A percentile compares a stretch with the other conserved stretches of the same genome.
phyloP scores from a whole-genome alignment of 2,888 invertebrate genomes.

The Lasioglossum villosulum region DNA sequence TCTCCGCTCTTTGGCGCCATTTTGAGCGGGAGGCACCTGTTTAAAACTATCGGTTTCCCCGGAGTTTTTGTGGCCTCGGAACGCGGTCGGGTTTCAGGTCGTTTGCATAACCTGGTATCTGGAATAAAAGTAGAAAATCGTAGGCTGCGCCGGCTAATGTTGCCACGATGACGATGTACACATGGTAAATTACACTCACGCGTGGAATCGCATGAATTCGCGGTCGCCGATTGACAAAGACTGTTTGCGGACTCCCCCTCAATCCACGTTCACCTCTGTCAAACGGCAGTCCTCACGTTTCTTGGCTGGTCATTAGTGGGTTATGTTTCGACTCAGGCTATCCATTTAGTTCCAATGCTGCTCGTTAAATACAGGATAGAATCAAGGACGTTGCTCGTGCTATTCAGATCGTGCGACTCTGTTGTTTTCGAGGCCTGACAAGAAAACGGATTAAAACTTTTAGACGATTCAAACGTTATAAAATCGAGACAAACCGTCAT shows the following conservation, averaged over 20 bases:
- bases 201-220: conserved; percentile 17
- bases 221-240: conserved; percentile 54
- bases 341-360: conserved; percentile 56
- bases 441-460: background rate
- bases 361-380: conserved; percentile 47
- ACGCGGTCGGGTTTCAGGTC: conserved; percentile 1
- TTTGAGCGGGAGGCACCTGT: conserved; percentile 4
- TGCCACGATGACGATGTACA: background rate
- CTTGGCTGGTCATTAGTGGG: conserved; percentile 29
- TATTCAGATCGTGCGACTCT: conserved; percentile 20
- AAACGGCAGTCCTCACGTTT: conserved; percentile 46
- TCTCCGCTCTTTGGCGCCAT: conserved; percentile 47
- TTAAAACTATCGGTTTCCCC: background rate
- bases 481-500: background rate
- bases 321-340: conserved; percentile 34
- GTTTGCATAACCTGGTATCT: background rate
- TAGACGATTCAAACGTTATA: background rate
- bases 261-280: conserved; percentile 48
- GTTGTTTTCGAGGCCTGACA: conserved; percentile 18
- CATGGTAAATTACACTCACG: conserved; percentile 19
- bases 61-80: background rate
- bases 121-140: background rate
- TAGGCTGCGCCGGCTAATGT: background rate
- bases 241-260: conserved; percentile 46
- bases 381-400: conserved; percentile 27